Base-by-base conservation (phyloP, 2,888 invertebrate species). In the Tiliacea aurago region DNA sequence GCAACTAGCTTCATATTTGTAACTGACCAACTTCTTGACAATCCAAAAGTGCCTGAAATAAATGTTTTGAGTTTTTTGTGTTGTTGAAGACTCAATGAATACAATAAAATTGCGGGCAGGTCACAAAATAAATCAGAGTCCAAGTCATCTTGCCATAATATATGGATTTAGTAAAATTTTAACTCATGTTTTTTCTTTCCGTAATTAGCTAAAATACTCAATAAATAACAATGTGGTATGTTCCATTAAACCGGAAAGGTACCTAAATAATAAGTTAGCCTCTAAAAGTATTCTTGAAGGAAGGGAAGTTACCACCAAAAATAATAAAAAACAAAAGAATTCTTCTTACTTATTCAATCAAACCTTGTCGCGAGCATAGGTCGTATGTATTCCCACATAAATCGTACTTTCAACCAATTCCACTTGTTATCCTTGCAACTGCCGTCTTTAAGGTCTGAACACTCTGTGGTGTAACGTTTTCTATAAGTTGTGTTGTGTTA, bases 341-440 rank as follows among this genome's bases (percentile, higher is more conserved):
- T 56, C 23, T n/a, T 53, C 33, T 28, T 18, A 13, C 6, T 23
- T 18, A 65, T 53, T 61, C 47, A 49, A 67, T 65, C 41, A 15
- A 81, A 84, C 79, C 84, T 86, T 82, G 76, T 62, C 41, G 33
- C 13, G 13, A 45, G 23, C 49, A 33, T 33, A 20, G 23, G 49
- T 67, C 23, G 33, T 63, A 77, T 72, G 3, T 37, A 78, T 85
- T 80, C 78, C 37, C 75, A 74, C 77, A 80, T 80, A 51, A 58
- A 53, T 43, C 55, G 70, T 70, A 73, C 66, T 62, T 73, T 69
- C 58, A 66, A 84, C 61, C 55, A 66, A 72, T 80, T 66, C 20
- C 11, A 73, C 78, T 69, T 0, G 87, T 80, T 86, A 78, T 78
- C 86, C 85, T 86, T 86, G 85, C 56, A 18, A 49, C 4, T 37